Evolutionary conservation across 2,888 invertebrate genomes (phyloP), one percentile per base, ranked within the genome.

Genomic region (Cephus rjabovi): DNA sequence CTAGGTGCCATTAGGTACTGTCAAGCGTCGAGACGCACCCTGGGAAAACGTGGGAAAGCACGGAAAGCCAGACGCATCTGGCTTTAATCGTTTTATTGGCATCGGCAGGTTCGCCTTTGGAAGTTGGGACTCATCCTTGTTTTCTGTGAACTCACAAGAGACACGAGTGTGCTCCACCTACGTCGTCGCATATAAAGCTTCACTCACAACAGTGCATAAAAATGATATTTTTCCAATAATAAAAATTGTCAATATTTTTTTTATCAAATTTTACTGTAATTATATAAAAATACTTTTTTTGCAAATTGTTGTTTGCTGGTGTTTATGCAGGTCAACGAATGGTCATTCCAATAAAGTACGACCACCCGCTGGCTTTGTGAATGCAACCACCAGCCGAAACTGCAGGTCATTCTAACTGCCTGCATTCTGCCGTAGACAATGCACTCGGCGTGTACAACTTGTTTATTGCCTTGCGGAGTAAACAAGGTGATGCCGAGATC

Each of bases 351-450:
- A 80, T 79, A 78, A 80, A 79, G 80, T 76, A 79, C 81, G 82
- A 82, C 73, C 69, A 77, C 79, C 77, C 83, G 79, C 75, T 76
- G 74, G 69, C 76, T 37, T 78, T 74, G 87, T 88, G 87, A 89
- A 90, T 89, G 87, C 86, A 81, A 83, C 86, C 87, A 89, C 87
- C 88, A 88, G 89, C 83, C 84, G 82, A 86, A 89, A 85, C 84
- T 76, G 69, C 37, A 35, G 35, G 74, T 74, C 35, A 74, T 79
- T 85, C 81, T 80, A 82, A 85, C 85, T 82, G 83, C 83, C 83
- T 83, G 82, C 82, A 80, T 83, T 84, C 80, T 76, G 70, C 79
- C 77, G 79, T 80, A 83, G 80, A 83, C 81, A 83, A 81, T 80
- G 76, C 78, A 77, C 79, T 76, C 79, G 77, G 74, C 73, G 76